phyloP scores from a whole-genome alignment of 2,888 invertebrate genomes.

The Eumerus sabulonum region DNA sequence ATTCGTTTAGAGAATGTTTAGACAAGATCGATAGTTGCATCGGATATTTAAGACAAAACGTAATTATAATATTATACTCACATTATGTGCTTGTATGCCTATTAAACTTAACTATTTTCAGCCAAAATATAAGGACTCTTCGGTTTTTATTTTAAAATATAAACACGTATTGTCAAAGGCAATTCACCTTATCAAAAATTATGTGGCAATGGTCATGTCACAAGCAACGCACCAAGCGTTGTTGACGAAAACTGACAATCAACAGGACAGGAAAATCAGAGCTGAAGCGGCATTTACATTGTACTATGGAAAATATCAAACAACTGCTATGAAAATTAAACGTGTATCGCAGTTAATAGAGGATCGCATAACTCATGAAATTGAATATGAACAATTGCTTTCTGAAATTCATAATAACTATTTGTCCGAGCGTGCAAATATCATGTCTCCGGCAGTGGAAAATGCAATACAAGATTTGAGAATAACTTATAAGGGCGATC shows the following conservation, averaged over 20 bases:
- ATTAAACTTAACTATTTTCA: constrained; percentile 75
- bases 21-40: constrained; percentile 92
- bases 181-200: constrained; percentile 88
- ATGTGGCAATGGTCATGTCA: constrained; percentile 87
- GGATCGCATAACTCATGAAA: constrained; percentile 84
- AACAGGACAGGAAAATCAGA: constrained; percentile 76
- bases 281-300: constrained; percentile 87
- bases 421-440: constrained; percentile 84
- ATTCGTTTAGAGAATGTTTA: constrained; percentile 89
- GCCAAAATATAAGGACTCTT: constrained; percentile 92
- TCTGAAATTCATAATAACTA: constrained; percentile 91
- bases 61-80: constrained; percentile 78
- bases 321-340: constrained; percentile 91
- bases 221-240: constrained; percentile 89
- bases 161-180: constrained; percentile 91
- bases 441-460: constrained; percentile 86
- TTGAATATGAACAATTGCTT: constrained; percentile 87
- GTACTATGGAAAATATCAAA: constrained; percentile 97
- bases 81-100: neutral
- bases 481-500: constrained; percentile 84
- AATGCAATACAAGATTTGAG: constrained; percentile 85
- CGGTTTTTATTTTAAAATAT: constrained; percentile 89
- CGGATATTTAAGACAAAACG: constrained; percentile 89
- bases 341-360: constrained; percentile 91
- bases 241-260: constrained; percentile 75